Percentiles rank a stretch among this genome's conserved stretches.
These are phyloP conservation scores for Petaurus breviceps DNA, from an alignment of 2,113 vertebrate species.

Conservation along the genomic window DNA sequence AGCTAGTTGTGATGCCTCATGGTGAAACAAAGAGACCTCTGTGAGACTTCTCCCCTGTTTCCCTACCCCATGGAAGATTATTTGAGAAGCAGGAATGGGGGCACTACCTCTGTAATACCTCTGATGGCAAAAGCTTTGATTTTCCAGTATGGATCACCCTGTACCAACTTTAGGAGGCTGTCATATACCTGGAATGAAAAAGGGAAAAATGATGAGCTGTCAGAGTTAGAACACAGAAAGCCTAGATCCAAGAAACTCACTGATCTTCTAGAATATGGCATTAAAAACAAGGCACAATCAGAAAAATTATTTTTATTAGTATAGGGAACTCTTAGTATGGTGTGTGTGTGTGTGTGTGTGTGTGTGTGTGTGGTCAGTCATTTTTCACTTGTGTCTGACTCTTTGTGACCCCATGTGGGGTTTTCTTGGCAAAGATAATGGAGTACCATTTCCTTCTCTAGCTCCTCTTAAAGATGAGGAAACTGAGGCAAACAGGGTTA, in stretches of 20 bases:
- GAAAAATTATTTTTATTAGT: too few species aligned
- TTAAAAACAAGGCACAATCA: neutral
- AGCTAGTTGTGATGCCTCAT: neutral
- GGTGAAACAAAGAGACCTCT: conserved; percentile 22
- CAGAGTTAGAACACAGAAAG: conserved; percentile 39
- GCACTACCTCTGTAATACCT: conserved; percentile 74
- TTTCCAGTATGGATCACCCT: conserved; percentile 84
- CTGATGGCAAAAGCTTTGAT: conserved; percentile 85
- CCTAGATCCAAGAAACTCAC: neutral
- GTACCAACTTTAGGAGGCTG: conserved; percentile 79
- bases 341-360: too few species aligned
- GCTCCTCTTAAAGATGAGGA: too few species aligned
- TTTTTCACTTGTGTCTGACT: too few species aligned
- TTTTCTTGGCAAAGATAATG: too few species aligned
- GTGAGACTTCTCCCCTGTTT: neutral
- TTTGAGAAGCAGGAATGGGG: conserved; percentile 30
- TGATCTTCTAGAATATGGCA: conserved; percentile 30
- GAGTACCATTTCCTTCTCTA: too few species aligned
- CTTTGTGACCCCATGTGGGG: too few species aligned
- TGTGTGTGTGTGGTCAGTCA: too few species aligned
- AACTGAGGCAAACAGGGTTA: too few species aligned
- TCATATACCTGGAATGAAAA: conserved; percentile 73
- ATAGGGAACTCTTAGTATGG: too few species aligned
- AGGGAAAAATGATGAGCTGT: conserved; percentile 5
- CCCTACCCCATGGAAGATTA: neutral